Evolutionary conservation across 2,797 vertebrate genomes (phyloP).

Genomic region (Anguilla obscura): DNA sequence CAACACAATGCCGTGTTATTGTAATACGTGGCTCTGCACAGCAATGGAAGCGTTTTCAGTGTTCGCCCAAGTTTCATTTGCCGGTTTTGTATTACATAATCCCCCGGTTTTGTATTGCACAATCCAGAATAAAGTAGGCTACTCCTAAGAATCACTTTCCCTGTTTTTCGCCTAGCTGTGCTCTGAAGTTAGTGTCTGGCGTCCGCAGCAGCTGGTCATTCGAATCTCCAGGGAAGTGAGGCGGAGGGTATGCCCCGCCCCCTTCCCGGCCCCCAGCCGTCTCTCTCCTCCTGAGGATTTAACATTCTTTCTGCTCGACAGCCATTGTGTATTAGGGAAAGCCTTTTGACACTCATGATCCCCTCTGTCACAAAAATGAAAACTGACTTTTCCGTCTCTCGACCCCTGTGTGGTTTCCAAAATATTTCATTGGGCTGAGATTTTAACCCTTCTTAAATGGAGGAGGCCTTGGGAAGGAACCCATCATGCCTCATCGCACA

Average conservation of each 20-base stretch:
- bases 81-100: background rate
- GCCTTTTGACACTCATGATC: background rate
- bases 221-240: background rate
- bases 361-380: conserved; percentile 5
- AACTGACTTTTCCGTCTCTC: background rate
- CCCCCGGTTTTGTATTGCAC: background rate
- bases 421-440: background rate
- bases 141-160: too few relatives aligned
- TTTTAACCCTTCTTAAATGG: background rate
- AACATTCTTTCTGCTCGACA: conserved; percentile 3
- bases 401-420: background rate
- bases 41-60: background rate
- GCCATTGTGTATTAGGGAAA: conserved; percentile 10
- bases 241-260: background rate
- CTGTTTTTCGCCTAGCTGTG: background rate
- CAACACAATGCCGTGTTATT: background rate
- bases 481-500: background rate
- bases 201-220: background rate
- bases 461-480: background rate
- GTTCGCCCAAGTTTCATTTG: background rate
- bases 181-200: background rate
- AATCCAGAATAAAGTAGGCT: background rate
- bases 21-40: background rate
- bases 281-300: background rate
- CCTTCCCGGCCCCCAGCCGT: background rate